phyloP scores from a whole-genome alignment of 2,113 vertebrate genomes.

The Octodon degus region DNA sequence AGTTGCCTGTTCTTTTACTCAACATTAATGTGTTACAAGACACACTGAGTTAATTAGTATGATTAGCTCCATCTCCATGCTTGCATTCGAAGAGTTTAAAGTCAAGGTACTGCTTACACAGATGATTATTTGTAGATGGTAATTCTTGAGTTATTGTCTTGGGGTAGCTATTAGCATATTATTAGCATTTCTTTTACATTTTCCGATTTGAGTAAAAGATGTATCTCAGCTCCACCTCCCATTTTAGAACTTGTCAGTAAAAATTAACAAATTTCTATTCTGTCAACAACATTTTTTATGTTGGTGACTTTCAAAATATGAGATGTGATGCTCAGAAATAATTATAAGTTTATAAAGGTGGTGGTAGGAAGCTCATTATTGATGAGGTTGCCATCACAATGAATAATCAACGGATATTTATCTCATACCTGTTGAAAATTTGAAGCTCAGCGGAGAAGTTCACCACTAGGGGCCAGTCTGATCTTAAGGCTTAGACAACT shows the following conservation, averaged over 20 bases:
- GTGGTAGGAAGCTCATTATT: neutral
- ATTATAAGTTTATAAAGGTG: neutral
- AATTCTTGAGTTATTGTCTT: slow-evolving; percentile 68
- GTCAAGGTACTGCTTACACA: slow-evolving; percentile 69
- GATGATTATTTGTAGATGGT: slow-evolving; percentile 63
- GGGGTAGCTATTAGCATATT: slow-evolving; percentile 58
- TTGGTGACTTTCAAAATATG: neutral
- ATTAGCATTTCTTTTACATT: slow-evolving; percentile 51
- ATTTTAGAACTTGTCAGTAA: slow-evolving; percentile 50
- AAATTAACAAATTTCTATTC: slow-evolving; percentile 18
- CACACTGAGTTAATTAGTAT: slow-evolving; percentile 73
- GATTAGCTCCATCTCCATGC: slow-evolving; percentile 62
- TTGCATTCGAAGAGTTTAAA: slow-evolving; percentile 67
- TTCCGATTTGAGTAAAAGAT: slow-evolving; percentile 24
- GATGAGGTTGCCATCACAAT: neutral
- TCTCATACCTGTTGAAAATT: slow-evolving; percentile 15
- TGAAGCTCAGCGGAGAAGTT: neutral
- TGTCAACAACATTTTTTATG: slow-evolving; percentile 13
- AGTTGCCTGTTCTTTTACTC: slow-evolving; percentile 69
- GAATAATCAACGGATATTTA: neutral
- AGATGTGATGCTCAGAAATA: slow-evolving; percentile 7
- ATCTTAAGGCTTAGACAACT: slow-evolving; percentile 43
- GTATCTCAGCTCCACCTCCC: neutral
- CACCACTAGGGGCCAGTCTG: slow-evolving; percentile 62
- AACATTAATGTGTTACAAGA: slow-evolving; percentile 74